Evolutionary conservation across 2,888 invertebrate genomes (phyloP), one percentile per base, ranked within the genome.

Genomic region (Tanytarsus gracilentus): DNA sequence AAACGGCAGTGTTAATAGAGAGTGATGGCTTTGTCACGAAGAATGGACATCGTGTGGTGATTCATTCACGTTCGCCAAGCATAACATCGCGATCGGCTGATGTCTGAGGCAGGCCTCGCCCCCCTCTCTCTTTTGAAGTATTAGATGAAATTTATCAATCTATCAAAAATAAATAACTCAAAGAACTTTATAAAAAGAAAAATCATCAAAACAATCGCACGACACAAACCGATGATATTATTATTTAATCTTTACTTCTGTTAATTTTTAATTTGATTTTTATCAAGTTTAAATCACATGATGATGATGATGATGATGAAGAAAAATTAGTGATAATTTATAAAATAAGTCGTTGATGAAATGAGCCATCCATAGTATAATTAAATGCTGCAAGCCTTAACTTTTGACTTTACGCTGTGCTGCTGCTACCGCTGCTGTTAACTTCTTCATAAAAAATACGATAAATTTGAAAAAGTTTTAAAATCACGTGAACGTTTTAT

Each of bases 1-100:
- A 90, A 72, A 90, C 91, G 67, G 88, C 88, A 69, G 90, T 91
- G 71, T 79, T 91, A 71, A 85, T 91, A 71, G 86, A 86, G 75
- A 84, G 85, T 75, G 89, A 88, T 74, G 85, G 86, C 64, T 86
- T 83, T 74, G 82, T 86, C 69, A 87, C 86, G 69, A 87, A 86
- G 78, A 91, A 90, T 75, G 88, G 86, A 70, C 90, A 89, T 78
- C 87, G 88, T 75, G 91, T 92, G 76, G 89, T 92, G 76, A 85
- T 91, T 74, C 88, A 88, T 77, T 87, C 85, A 76, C 84, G 88
- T 74, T 90, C 89, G 72, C 86, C 88, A 72, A 87, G 86, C 75
- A 82, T 86, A 74, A 86, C 88, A 72, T 89, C 90, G 69, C 79
- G 83, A 71, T 82, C 85, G 68, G 86, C 86, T 71, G 88, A 90